Percentiles rank a stretch among this genome's conserved stretches.
phyloP scores from a whole-genome alignment of 1,140 invertebrate species.

The Drosophila melanica region DNA sequence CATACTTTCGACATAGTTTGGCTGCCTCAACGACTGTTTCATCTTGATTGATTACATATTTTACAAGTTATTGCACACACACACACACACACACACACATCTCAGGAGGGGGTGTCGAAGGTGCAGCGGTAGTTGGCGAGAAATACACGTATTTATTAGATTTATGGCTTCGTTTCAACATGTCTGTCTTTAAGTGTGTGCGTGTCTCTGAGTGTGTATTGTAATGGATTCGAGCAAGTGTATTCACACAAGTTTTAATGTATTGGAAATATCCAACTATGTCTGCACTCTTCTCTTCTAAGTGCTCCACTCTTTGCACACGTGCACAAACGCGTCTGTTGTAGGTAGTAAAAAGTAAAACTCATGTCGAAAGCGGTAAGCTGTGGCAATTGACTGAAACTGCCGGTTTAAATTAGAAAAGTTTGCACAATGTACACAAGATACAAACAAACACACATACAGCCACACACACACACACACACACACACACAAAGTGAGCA shows the following conservation, averaged over 20 bases:
- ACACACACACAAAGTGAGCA: conserved; percentile 13
- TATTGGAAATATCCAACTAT: conserved; percentile 71
- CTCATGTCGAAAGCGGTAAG: conserved; percentile 80
- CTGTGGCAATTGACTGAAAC: conserved; percentile 81
- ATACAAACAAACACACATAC: conserved; percentile 26
- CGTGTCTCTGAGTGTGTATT: conserved; percentile 42
- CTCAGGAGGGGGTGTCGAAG: not conserved
- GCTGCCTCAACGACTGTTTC: conserved; percentile 78
- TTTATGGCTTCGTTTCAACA: conserved; percentile 70
- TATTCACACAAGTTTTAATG: conserved; percentile 79
- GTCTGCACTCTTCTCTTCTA: conserved; percentile 18
- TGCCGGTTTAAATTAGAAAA: conserved; percentile 81
- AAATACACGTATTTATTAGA: conserved; percentile 80
- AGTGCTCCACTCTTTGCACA: not conserved
- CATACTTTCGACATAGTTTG: conserved; percentile 79
- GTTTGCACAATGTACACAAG: conserved; percentile 77
- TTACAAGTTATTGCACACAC: conserved; percentile 74
- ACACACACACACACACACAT: too few relatives aligned
- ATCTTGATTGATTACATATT: conserved; percentile 82
- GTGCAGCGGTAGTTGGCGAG: conserved; percentile 25
- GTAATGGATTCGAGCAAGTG: conserved; percentile 74
- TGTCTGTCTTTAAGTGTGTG: conserved; percentile 16
- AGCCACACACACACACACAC: conserved; percentile 4
- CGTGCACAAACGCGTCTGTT: conserved; percentile 52
- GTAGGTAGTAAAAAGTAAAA: conserved; percentile 79